Base-by-base conservation (phyloP, 2,888 invertebrate species). In the Euplexia lucipara region DNA sequence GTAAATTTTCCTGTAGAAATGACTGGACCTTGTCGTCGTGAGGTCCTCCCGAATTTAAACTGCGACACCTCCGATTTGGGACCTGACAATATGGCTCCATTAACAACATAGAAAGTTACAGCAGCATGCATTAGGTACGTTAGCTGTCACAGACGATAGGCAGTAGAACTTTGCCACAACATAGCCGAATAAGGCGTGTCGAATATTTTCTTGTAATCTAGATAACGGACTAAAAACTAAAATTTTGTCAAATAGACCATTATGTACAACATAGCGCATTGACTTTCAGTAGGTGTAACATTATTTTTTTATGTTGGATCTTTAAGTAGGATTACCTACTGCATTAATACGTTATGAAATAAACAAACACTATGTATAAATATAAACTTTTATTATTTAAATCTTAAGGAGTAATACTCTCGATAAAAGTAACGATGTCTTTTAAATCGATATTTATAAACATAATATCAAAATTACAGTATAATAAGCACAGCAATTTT, bases 341-440 rank as follows among this genome's bases (percentile, higher is more conserved):
- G 16, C n/a, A 39, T 20, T 8, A 8, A 8, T 35, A 57, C 12
- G 5, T 41, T 49, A 35, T 57, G 42, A 54, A 73, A 51, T 66
- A 73, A 78, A 79, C 18, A 70, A 81, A 74, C 14, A 64, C 57
- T 20, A 51, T 68, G 61, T 83, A 84, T 88, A 88, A 91, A 90
- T 88, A 87, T 90, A 86, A 88, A 88, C 87, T 90, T 92, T 92
- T 90, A 92, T 93, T 92, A 90, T 89, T 93, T 87, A 87, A 87
- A 88, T 83, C 88, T 88, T 89, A 92, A 78, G 84, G 86, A 90
- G 87, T 93, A 93, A 93, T 94, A 94, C 93, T 94, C 90, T 90
- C 86, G 84, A 90, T 89, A 92, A 91, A 88, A 89, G 86, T 92
- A 93, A 93, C 91, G 86, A 90, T 89, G 87, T 90, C 91, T 90